Percentiles rank a stretch among this genome's conserved stretches.
phyloP scores from a whole-genome alignment of 2,113 vertebrate species.

The Tenebrosternarchus preto region DNA sequence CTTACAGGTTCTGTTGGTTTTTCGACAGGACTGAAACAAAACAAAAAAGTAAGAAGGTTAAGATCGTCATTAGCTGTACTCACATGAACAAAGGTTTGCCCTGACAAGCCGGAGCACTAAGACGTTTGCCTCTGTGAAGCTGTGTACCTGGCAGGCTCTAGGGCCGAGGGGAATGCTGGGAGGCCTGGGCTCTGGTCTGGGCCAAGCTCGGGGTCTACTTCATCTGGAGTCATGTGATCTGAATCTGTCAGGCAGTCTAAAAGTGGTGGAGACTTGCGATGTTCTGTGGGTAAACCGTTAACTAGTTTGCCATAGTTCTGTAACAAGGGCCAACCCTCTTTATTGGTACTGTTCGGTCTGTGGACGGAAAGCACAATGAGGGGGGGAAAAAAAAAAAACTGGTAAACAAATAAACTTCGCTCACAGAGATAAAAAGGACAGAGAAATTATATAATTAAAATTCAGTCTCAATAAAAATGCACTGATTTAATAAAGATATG shows the following conservation, averaged over 20 bases:
- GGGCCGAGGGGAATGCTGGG: constrained; percentile 75
- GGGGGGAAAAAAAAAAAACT: neutral
- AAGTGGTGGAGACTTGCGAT: constrained; percentile 88
- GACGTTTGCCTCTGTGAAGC: neutral
- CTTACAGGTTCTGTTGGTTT: constrained; percentile 92
- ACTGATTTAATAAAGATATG: too few relatives aligned
- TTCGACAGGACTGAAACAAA: constrained; percentile 86
- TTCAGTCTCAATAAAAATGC: too few relatives aligned
- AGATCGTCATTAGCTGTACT: neutral
- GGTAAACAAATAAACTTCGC: neutral
- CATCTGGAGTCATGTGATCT: constrained; percentile 86
- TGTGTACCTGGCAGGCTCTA: constrained; percentile 76
- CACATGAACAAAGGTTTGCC: neutral
- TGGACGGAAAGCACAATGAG: constrained; percentile 52
- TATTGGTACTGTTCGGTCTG: constrained; percentile 88
- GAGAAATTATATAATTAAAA: too few relatives aligned
- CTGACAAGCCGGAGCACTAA: neutral
- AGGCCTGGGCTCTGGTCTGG: constrained; percentile 72
- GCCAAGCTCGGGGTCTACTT: constrained; percentile 84
- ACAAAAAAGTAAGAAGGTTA: constrained; percentile 21
- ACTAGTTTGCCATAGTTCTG: constrained; percentile 85
- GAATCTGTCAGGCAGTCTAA: constrained; percentile 89
- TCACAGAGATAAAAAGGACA: neutral
- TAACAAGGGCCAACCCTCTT: constrained; percentile 91
- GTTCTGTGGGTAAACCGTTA: constrained; percentile 86